Conservation (phyloP, 23 tunicate genomes). For the Trididemnum miniatum region DNA sequence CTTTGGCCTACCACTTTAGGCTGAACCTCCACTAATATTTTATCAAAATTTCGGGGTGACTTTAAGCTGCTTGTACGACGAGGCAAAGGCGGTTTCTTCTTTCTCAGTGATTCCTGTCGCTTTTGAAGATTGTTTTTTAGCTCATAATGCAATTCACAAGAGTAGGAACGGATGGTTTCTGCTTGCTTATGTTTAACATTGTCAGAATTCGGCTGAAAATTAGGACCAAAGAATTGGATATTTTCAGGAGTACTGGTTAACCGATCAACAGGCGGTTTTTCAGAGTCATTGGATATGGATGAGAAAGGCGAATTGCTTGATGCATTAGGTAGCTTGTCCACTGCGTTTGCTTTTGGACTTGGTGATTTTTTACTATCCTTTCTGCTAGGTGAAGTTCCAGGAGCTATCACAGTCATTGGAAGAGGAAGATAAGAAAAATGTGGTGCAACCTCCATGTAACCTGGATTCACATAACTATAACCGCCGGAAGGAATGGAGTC, state of each 20-base stretch:
- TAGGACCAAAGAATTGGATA: not conserved
- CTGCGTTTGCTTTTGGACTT: not conserved
- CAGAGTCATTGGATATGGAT: not conserved
- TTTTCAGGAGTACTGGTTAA: not conserved
- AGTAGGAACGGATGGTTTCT: not conserved
- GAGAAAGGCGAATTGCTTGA: not conserved
- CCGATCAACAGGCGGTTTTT: not conserved
- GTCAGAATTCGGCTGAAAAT: not conserved
- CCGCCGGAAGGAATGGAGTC: slow-evolving; percentile 63
- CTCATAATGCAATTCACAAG: not conserved
- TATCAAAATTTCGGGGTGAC: not conserved
- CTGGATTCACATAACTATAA: slow-evolving; percentile 72
- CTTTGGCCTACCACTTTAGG: not conserved
- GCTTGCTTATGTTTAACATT: not conserved
- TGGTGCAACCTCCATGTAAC: slow-evolving; percentile 7
- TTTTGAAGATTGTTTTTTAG: no score
- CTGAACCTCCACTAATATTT: not conserved
- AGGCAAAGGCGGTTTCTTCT: not conserved
- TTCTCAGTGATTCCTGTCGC: not conserved
- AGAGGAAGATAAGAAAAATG: slow-evolving; percentile 3
- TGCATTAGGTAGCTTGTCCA: not conserved
- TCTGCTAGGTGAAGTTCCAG: slow-evolving; percentile 8
- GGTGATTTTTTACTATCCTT: not conserved
- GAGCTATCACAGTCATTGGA: slow-evolving; percentile 47
- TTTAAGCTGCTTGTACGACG: not conserved